Percentiles rank a stretch among this genome's conserved stretches.
phyloP scores from a whole-genome alignment of 2,888 invertebrate genomes.

The Caenorhabditis zanzibari region DNA sequence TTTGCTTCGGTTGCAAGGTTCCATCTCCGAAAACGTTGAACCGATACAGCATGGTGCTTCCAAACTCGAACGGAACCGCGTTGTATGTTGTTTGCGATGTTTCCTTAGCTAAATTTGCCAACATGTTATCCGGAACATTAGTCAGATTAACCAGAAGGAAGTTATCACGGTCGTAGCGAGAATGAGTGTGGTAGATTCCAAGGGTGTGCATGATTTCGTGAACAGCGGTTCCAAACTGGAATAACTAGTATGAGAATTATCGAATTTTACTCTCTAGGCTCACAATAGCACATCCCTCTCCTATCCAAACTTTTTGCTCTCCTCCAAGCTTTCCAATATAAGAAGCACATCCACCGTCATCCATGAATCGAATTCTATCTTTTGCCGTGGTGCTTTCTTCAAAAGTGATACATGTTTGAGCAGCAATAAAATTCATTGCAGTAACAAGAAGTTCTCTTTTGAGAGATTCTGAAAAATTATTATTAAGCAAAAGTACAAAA shows the following conservation, averaged over 20 bases:
- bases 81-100: slow-evolving; percentile 14
- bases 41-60: slow-evolving; percentile 46
- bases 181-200: slow-evolving; percentile 81
- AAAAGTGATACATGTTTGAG: slow-evolving; percentile 46
- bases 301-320: slow-evolving; percentile 53
- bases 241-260: neutral
- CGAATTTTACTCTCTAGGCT: too few species aligned
- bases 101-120: slow-evolving; percentile 36
- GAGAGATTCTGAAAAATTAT: slow-evolving; percentile 9
- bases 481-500: neutral
- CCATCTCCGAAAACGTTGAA: slow-evolving; percentile 43
- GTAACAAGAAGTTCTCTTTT: slow-evolving; percentile 30
- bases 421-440: slow-evolving; percentile 39
- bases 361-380: slow-evolving; percentile 32
- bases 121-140: slow-evolving; percentile 56
- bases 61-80: slow-evolving; percentile 48
- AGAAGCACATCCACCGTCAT: slow-evolving; percentile 49
- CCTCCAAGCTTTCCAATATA: slow-evolving; percentile 63
- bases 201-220: slow-evolving; percentile 82
- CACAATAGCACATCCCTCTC: slow-evolving; percentile 51
- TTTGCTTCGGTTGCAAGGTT: slow-evolving; percentile 26
- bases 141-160: slow-evolving; percentile 68
- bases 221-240: slow-evolving; percentile 80
- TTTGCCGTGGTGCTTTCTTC: slow-evolving; percentile 15
- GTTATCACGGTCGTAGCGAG: slow-evolving; percentile 76